Percentiles rank a stretch among this genome's conserved stretches.
phyloP scores from a whole-genome alignment of 1,140 invertebrate genomes.

The Drosophila pachea region DNA sequence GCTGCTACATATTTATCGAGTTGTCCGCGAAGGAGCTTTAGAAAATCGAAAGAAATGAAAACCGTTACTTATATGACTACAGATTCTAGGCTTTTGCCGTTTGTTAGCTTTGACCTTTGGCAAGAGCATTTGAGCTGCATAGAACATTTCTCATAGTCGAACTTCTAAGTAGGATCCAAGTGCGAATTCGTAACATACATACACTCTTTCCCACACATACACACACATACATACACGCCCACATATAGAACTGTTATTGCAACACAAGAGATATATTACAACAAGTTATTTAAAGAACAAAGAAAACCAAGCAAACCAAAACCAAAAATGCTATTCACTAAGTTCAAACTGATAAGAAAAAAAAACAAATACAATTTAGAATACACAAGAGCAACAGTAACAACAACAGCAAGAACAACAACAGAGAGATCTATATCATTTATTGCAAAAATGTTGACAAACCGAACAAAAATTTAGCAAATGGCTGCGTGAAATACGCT shows the following conservation, averaged over 20 bases:
- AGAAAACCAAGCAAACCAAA: constrained; percentile 39
- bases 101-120: constrained; percentile 3
- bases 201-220: constrained; percentile 16
- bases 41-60: background rate
- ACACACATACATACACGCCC: constrained; percentile 19
- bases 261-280: constrained; percentile 67
- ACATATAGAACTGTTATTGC: constrained; percentile 65
- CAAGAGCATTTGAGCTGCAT: constrained; percentile 38
- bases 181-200: constrained; percentile 38
- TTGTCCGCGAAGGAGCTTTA: background rate
- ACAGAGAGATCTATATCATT: constrained; percentile 65
- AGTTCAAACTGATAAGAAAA: constrained; percentile 60
- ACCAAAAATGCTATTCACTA: constrained; percentile 58
- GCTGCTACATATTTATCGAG: background rate
- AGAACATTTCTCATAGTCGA: constrained; percentile 32
- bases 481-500: constrained; percentile 51
- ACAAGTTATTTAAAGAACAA: constrained; percentile 64
- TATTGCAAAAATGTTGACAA: constrained; percentile 65
- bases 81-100: background rate
- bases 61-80: background rate
- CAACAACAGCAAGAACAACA: constrained; percentile 49
- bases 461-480: constrained; percentile 33
- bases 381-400: constrained; percentile 51
- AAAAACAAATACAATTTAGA: constrained; percentile 34
- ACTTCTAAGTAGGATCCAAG: constrained; percentile 49